These are phyloP conservation scores for Lomographa bimaculata DNA, from an alignment of 2,888 invertebrate species.

Conservation along the genomic window DNA sequence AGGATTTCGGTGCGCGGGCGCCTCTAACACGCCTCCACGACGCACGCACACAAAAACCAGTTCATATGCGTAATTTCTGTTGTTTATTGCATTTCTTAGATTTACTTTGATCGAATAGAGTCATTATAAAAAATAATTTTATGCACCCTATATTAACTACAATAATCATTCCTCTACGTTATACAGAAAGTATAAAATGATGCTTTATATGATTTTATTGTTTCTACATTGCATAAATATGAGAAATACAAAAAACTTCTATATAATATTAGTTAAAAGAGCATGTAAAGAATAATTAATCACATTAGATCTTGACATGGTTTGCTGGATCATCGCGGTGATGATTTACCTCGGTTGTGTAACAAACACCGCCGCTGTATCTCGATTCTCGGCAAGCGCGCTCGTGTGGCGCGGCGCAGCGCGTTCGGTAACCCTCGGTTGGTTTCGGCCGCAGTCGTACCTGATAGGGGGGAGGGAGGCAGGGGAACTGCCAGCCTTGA, in stretches of 20 bases:
- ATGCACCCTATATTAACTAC: too few relatives aligned
- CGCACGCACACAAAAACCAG: constrained; percentile 49
- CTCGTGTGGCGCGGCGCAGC: constrained; percentile 30
- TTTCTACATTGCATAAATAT: too few relatives aligned
- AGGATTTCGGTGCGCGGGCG: constrained; percentile 65
- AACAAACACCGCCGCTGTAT: constrained; percentile 52
- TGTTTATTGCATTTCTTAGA: constrained; percentile 20
- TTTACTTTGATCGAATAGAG: too few relatives aligned
- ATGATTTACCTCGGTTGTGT: constrained; percentile 78
- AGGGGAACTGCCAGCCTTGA: constrained; percentile 73
- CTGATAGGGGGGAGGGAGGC: constrained; percentile 46
- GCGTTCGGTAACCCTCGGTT: constrained; percentile 64
- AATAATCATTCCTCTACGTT: too few relatives aligned
- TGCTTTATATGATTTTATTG: too few relatives aligned
- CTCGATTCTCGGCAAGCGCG: constrained; percentile 59
- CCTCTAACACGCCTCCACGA: constrained; percentile 50
- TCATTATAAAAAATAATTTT: too few relatives aligned
- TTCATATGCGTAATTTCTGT: constrained; percentile 43
- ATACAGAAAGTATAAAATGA: too few relatives aligned
- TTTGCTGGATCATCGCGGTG: constrained; percentile 68
- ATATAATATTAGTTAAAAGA: too few relatives aligned
- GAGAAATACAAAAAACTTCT: too few relatives aligned
- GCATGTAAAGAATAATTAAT: too few relatives aligned
- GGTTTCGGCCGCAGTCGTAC: constrained; percentile 55
- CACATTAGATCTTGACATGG: constrained; percentile 75